phyloP scores from a whole-genome alignment of 2,888 invertebrate genomes.

The Lasioglossum figueresi region DNA sequence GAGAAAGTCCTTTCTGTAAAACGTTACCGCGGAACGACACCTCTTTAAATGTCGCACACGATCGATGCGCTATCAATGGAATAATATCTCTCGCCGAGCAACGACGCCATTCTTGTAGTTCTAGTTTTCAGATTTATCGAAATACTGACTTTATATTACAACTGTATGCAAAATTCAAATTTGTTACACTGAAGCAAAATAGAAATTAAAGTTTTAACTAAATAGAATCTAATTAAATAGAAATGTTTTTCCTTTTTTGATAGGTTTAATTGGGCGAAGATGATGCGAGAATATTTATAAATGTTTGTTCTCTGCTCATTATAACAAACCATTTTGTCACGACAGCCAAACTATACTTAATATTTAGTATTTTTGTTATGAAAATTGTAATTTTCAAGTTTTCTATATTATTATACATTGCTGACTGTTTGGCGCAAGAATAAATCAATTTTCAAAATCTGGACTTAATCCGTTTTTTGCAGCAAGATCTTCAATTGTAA shows the following conservation, averaged over 20 bases:
- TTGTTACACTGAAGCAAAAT: not conserved
- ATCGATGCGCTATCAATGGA: constrained; percentile 12
- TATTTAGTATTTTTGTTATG: too few relatives aligned
- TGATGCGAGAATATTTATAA: not conserved
- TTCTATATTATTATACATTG: not conserved
- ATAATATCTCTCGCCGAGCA: not conserved
- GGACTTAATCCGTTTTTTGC: not conserved
- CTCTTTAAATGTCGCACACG: not conserved
- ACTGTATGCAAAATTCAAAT: not conserved
- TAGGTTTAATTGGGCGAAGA: not conserved
- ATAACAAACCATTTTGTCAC: too few relatives aligned
- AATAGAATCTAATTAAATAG: too few relatives aligned
- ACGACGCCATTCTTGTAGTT: not conserved
- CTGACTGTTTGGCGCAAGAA: not conserved
- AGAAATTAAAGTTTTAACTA: not conserved
- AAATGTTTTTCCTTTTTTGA: too few relatives aligned
- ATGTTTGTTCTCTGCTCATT: not conserved
- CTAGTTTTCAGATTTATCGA: not conserved
- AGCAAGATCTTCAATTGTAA: too few relatives aligned
- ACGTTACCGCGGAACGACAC: constrained; percentile 32
- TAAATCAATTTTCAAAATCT: not conserved
- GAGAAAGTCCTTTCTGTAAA: constrained; percentile 61
- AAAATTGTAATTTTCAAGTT: not conserved
- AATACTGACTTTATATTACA: not conserved
- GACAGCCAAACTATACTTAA: too few relatives aligned